phyloP scores from a whole-genome alignment of 2,113 vertebrate species.

The Perca schrenkii region DNA sequence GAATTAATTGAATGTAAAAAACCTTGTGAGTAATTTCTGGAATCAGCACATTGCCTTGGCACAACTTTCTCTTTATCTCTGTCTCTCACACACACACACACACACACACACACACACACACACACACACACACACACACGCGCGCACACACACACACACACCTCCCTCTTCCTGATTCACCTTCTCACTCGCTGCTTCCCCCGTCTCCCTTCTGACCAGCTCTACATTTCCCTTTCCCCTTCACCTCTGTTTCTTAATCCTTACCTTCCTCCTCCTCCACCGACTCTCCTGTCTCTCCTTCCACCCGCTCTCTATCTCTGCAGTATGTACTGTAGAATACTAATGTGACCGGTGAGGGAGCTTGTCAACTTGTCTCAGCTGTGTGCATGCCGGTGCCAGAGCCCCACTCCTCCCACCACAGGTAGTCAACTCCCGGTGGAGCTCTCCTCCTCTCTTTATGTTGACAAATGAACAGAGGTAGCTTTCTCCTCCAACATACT shows the following conservation, averaged over 20 bases:
- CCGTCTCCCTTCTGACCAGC: slow-evolving; percentile 55
- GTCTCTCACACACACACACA: background rate
- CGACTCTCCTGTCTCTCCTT: slow-evolving; percentile 36
- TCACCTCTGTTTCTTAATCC: slow-evolving; percentile 60
- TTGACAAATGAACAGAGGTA: slow-evolving; percentile 88
- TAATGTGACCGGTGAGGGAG: slow-evolving; percentile 81
- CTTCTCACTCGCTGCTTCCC: slow-evolving; percentile 24
- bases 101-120: background rate
- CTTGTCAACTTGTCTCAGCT: slow-evolving; percentile 84
- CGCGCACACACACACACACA: background rate
- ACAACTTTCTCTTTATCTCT: slow-evolving; percentile 49
- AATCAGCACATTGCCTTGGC: slow-evolving; percentile 72
- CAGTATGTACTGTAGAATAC: slow-evolving; percentile 81
- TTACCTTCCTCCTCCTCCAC: slow-evolving; percentile 28
- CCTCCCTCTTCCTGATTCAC: slow-evolving; percentile 38
- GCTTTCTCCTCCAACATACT: slow-evolving; percentile 59
- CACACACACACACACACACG: background rate
- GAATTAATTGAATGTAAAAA: slow-evolving; percentile 78
- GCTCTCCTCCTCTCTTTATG: slow-evolving; percentile 79
- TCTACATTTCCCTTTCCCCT: slow-evolving; percentile 58
- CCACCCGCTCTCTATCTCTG: slow-evolving; percentile 53
- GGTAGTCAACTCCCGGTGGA: slow-evolving; percentile 85
- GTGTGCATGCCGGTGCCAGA: slow-evolving; percentile 79
- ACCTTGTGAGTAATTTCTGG: slow-evolving; percentile 64
- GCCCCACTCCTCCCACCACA: slow-evolving; percentile 80